phyloP scores from a whole-genome alignment of 2,797 vertebrate genomes.

The Oreortyx pictus region DNA sequence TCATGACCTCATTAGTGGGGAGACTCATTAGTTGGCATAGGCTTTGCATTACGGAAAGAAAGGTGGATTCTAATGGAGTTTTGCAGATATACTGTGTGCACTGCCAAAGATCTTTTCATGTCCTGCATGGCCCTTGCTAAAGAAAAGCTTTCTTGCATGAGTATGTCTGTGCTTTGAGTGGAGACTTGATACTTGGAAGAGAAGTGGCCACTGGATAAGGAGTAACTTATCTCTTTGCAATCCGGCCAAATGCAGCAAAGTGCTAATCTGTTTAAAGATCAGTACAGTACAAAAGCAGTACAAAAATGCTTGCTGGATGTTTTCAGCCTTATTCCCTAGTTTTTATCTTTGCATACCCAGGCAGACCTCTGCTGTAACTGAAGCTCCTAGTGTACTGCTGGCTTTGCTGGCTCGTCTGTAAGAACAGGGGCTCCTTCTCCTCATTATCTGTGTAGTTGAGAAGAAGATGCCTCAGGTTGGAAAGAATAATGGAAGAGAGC shows the following conservation, averaged over 20 bases:
- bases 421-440: not conserved
- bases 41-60: conserved; percentile 36
- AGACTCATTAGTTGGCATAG: not conserved
- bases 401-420: fast-evolving
- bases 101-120: conserved; percentile 35
- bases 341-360: conserved; percentile 23
- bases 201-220: conserved; percentile 37
- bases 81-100: not conserved
- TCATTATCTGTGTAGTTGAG: not conserved
- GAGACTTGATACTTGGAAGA: conserved; percentile 47
- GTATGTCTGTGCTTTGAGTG: conserved; percentile 27
- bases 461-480: not conserved
- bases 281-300: not conserved
- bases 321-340: not conserved
- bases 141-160: conserved; percentile 35
- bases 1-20: conserved; percentile 10
- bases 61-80: conserved; percentile 3
- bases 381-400: not conserved
- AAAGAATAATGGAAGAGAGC: not conserved
- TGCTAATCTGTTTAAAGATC: conserved; percentile 19
- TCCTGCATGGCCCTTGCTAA: conserved; percentile 8
- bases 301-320: conserved; percentile 1
- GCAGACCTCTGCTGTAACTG: conserved; percentile 1
- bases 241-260: conserved; percentile 49
- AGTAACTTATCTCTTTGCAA: conserved; percentile 27